Evolutionary conservation across 2,888 invertebrate species (phyloP).

Genomic region (Cryptosula pallasiana): DNA sequence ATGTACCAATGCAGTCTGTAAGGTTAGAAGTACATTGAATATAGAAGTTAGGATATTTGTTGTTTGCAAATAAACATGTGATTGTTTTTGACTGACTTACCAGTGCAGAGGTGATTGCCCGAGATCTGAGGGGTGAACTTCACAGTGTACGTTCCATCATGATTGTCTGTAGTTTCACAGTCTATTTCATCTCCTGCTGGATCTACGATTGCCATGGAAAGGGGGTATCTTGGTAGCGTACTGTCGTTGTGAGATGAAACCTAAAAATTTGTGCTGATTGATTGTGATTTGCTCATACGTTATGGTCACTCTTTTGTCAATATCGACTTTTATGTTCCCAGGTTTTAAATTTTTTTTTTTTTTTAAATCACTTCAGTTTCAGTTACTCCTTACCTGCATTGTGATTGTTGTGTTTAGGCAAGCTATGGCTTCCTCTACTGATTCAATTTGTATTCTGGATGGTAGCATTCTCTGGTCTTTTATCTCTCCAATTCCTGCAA

Average conservation of each 20-base stretch:
- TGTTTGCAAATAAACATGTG: too few relatives aligned
- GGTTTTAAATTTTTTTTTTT: too few relatives aligned
- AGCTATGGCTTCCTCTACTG: neutral
- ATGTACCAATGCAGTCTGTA: too few relatives aligned
- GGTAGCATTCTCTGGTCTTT: conserved; percentile 26
- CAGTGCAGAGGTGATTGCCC: conserved; percentile 29
- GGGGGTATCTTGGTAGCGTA: conserved; percentile 27
- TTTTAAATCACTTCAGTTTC: too few relatives aligned
- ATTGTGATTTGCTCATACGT: too few relatives aligned
- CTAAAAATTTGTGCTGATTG: too few relatives aligned
- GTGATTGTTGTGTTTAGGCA: neutral
- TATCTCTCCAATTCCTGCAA: conserved; percentile 25
- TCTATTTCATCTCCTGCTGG: conserved; percentile 29
- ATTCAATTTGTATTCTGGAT: conserved; percentile 25
- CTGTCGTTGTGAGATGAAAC: conserved; percentile 27
- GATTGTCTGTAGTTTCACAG: conserved; percentile 25
- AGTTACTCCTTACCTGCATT: conserved; percentile 23
- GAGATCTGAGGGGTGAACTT: conserved; percentile 30
- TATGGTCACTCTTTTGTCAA: too few relatives aligned
- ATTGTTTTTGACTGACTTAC: too few relatives aligned
- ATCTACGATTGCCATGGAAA: conserved; percentile 29
- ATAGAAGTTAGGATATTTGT: too few relatives aligned
- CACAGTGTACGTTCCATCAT: conserved; percentile 29
- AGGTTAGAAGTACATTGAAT: too few relatives aligned
- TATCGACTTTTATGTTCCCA: too few relatives aligned